These are phyloP conservation scores for Pissodes strobi DNA, from an alignment of 1,140 invertebrate species.

Conservation along the genomic window DNA sequence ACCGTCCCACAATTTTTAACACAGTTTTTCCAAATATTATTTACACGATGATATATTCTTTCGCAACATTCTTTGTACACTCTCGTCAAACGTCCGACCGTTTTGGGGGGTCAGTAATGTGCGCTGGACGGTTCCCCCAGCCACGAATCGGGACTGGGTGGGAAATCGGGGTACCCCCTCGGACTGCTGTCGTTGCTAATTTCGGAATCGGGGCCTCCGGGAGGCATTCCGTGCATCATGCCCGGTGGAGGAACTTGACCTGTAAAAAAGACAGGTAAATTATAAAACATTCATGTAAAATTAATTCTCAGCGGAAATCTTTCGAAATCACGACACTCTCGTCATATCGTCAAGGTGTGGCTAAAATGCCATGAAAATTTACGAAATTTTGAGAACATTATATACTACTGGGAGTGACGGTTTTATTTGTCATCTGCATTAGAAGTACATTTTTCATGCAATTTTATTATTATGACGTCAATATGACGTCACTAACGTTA, in stretches of 20 bases:
- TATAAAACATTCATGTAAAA: not conserved
- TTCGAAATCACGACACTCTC: no score
- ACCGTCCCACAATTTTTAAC: no score
- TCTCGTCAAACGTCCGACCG: not conserved
- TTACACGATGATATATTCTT: not conserved
- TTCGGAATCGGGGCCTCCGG: constrained; percentile 74
- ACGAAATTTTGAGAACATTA: no score
- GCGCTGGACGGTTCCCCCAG: constrained; percentile 75
- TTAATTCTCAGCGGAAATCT: no score
- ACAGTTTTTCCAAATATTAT: no score
- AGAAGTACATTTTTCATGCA: no score
- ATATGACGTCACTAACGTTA: no score
- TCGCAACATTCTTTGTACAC: not conserved
- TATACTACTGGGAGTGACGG: no score
- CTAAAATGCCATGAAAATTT: no score
- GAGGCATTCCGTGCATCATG: constrained; percentile 63
- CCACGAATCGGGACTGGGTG: constrained; percentile 90
- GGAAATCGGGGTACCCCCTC: constrained; percentile 85
- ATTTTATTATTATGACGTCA: no score
- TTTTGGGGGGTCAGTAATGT: constrained; percentile 61
- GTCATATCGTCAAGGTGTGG: no score
- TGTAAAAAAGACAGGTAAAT: constrained; percentile 44
- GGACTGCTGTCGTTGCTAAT: constrained; percentile 82
- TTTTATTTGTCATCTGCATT: no score
- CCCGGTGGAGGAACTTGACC: constrained; percentile 66